phyloP scores from a whole-genome alignment of 2,888 invertebrate genomes.

The Dynastes grantii region DNA sequence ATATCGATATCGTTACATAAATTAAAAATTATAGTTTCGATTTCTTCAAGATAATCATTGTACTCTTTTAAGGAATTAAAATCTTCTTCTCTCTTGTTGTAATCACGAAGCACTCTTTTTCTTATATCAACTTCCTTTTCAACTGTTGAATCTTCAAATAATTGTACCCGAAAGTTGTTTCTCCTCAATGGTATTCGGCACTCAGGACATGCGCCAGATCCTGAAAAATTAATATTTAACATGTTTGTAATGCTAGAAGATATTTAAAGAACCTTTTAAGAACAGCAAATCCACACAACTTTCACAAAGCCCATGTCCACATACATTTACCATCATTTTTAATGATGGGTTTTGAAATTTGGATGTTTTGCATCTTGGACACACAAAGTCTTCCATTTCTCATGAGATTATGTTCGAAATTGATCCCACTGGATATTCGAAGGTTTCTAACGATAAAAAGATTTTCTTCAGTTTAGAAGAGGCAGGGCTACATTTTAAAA shows the following conservation, averaged over 20 bases:
- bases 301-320: constrained; percentile 98
- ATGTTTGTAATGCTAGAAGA: not conserved
- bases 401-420: not conserved
- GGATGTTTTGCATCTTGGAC: constrained; percentile 96
- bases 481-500: not conserved
- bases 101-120: constrained; percentile 89
- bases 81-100: constrained; percentile 96
- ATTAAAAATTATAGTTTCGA: constrained; percentile 94
- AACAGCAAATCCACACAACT: constrained; percentile 97
- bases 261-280: constrained; percentile 82
- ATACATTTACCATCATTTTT: constrained; percentile 98
- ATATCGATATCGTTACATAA: constrained; percentile 91
- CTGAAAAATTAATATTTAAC: constrained; percentile 68
- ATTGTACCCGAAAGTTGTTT: constrained; percentile 92
- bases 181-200: constrained; percentile 91
- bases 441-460: not conserved
- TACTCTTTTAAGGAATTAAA: constrained; percentile 87
- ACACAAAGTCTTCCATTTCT: constrained; percentile 86
- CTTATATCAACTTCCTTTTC: constrained; percentile 99
- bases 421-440: not conserved
- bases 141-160: constrained; percentile 96
- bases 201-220: constrained; percentile 95
- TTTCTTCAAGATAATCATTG: constrained; percentile 97
- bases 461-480: not conserved
- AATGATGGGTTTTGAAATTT: constrained; percentile 97